Evolutionary conservation across 2,797 vertebrate species (phyloP).

Genomic region (Geotrypetes seraphini): DNA sequence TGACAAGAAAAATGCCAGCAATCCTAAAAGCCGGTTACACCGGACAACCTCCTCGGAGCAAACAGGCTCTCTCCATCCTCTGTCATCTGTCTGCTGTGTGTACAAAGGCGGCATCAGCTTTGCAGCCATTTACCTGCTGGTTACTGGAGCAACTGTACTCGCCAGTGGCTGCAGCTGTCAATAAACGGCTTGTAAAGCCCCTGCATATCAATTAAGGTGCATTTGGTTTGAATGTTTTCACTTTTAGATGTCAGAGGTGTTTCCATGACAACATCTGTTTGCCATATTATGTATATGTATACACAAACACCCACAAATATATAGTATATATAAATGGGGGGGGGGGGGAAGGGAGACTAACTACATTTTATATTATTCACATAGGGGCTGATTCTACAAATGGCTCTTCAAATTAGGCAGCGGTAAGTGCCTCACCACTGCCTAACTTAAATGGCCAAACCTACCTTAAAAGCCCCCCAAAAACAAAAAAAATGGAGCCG

Average conservation of each 20-base stretch:
- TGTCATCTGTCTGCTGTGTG: background rate
- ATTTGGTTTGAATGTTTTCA: slow-evolving; percentile 22
- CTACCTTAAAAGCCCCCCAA: too few relatives aligned
- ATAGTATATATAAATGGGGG: too few relatives aligned
- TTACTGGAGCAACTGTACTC: slow-evolving; percentile 52
- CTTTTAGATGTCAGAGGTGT: slow-evolving; percentile 12
- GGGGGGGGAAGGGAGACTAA: too few relatives aligned
- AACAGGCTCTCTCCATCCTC: background rate
- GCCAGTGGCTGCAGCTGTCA: slow-evolving; percentile 5
- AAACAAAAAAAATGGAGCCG: too few relatives aligned
- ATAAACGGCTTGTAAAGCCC: slow-evolving; percentile 9
- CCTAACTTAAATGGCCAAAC: too few relatives aligned
- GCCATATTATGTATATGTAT: background rate
- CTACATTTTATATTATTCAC: too few relatives aligned
- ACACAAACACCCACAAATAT: too few relatives aligned
- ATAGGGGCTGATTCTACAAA: too few relatives aligned
- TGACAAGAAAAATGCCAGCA: background rate
- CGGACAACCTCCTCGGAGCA: background rate
- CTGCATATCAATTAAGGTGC: slow-evolving; percentile 29
- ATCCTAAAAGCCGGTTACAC: background rate
- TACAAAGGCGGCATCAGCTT: slow-evolving; percentile 2
- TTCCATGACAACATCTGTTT: slow-evolving; percentile 40
- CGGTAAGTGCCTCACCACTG: too few relatives aligned
- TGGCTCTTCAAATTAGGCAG: too few relatives aligned
- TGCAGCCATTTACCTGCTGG: slow-evolving; percentile 30